phyloP scores from a whole-genome alignment of 2,888 invertebrate species.

The Sesia apiformis region DNA sequence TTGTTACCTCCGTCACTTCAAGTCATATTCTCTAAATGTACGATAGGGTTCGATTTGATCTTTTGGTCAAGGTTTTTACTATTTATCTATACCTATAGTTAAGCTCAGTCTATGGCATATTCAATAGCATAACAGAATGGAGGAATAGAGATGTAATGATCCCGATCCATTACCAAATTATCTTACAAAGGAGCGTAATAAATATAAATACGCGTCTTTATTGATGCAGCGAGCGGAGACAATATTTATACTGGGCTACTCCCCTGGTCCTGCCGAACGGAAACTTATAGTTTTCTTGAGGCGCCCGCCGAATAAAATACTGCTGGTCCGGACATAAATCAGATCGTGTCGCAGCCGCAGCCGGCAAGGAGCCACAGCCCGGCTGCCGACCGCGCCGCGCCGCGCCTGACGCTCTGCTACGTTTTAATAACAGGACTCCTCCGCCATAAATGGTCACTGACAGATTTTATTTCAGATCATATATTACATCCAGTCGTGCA shows the following conservation, averaged over 20 bases:
- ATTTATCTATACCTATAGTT: too few relatives aligned
- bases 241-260: constrained; percentile 68
- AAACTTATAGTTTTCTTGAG: constrained; percentile 74
- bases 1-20: constrained; percentile 14
- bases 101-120: too few relatives aligned
- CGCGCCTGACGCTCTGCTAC: constrained; percentile 41
- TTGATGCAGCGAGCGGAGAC: constrained; percentile 65
- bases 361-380: constrained; percentile 52
- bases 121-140: not conserved
- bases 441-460: constrained; percentile 64
- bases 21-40: too few relatives aligned
- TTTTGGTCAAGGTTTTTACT: too few relatives aligned
- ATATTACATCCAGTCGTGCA: constrained; percentile 52
- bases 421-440: constrained; percentile 68
- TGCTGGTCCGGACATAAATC: constrained; percentile 69
- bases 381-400: constrained; percentile 51
- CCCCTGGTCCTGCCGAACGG: constrained; percentile 70
- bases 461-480: constrained; percentile 67
- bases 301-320: constrained; percentile 73
- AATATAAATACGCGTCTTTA: constrained; percentile 67
- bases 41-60: too few relatives aligned
- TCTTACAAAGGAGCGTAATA: constrained; percentile 60
- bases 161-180: constrained; percentile 69
- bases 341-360: constrained; percentile 59
- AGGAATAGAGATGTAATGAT: constrained; percentile 42